Evolutionary conservation across 2,113 vertebrate species (phyloP).

Genomic region (Sterrhoptilus dennistouni): DNA sequence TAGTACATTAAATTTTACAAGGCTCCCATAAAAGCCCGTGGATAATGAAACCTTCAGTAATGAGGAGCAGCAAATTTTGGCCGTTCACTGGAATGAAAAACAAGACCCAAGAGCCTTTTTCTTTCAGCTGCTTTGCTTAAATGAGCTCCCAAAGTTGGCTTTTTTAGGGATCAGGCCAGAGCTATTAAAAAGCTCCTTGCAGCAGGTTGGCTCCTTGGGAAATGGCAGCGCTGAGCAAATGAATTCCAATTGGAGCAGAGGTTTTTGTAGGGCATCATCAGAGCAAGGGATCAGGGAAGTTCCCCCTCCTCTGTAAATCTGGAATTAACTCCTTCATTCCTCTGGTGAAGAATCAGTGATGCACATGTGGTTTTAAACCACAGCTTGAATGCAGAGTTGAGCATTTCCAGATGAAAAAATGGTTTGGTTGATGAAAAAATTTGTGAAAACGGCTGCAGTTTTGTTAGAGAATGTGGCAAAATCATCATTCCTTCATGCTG

Average conservation of each 20-base stretch:
- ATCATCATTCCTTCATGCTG: neutral
- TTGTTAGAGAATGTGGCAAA: neutral
- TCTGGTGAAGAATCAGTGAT: neutral
- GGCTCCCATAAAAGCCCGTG: constrained; percentile 19
- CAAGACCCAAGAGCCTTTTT: constrained; percentile 24
- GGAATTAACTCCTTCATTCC: neutral
- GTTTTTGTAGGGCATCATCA: constrained; percentile 3
- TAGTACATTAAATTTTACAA: constrained; percentile 46
- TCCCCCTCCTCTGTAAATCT: neutral
- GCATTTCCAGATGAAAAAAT: neutral
- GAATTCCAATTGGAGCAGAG: neutral
- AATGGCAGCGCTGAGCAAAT: neutral
- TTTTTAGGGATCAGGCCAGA: neutral
- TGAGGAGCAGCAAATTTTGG: constrained; percentile 48
- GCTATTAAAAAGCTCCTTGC: neutral
- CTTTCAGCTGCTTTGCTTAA: constrained; percentile 10
- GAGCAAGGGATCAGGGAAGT: neutral
- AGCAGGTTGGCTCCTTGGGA: neutral
- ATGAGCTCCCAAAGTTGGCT: neutral
- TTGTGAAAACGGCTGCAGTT: neutral
- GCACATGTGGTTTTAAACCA: too few relatives aligned
- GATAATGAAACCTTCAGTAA: constrained; percentile 50
- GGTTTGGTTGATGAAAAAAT: neutral
- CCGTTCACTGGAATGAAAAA: constrained; percentile 32
- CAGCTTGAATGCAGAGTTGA: neutral